Base-by-base conservation (phyloP, 2,113 vertebrate genomes). In the Saimiri boliviensis region DNA sequence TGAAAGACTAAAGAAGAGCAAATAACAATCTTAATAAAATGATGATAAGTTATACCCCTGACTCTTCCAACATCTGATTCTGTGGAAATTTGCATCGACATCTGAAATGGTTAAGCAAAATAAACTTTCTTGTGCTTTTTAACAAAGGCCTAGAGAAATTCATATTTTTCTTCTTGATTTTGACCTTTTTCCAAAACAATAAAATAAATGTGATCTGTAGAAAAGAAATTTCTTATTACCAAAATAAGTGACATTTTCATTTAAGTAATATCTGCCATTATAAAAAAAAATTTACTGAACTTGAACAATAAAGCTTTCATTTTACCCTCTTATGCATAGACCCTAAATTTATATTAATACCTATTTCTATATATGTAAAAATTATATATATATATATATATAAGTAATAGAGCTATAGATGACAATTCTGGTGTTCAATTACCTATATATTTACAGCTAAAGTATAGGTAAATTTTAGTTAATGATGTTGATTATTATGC, bases 241-340 rank as follows among this genome's bases (percentile, higher is more conserved):
- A 89, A 96, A 89, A 91, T 76, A 91, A 58, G 49, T 82, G 32
- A 47, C 6, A 93, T 74, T 89, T 88, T 25, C 14, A 89, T 52
- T 60, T 76, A 91, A 70, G 10, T 85, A 92, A 66, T 25, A 86
- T 60, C 19, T 49, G 74, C 42, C 47, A 89, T 74, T 85, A 45
- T 77, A 83, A 32, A 63, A 86, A 63, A 32, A 93, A 79, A 32
- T 77, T 89, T 92, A 89, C 25, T 76, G 11, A 93, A 86, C 3
- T 71, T 89, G 6, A 23, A 84, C 42, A 77, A 76, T 56, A 87
- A 92, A 87, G 45, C 23, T 74, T 63, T 85, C 20, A 73, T 89
- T 93, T 52, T 49, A 86, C 71, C 6, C 32, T 94, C 40, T 90
- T 71, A 81, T 66, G 4, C 13, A 71, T 16, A 87, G 11, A 20